Base-by-base conservation (phyloP, 2,888 invertebrate species). In the Campoplex nolae region DNA sequence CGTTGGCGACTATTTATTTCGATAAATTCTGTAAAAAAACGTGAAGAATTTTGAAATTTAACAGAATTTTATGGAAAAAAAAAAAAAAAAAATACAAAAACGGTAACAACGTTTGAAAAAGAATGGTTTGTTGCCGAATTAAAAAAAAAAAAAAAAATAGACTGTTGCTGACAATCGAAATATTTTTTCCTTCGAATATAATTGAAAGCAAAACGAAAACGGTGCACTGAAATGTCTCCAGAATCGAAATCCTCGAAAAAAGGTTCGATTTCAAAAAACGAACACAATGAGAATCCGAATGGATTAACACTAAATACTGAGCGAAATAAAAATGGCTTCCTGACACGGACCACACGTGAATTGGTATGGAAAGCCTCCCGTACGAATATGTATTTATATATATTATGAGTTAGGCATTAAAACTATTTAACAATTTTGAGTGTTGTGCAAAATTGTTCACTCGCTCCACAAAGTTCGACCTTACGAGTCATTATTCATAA, bases 391-490 rank as follows among this genome's bases (percentile, higher is more conserved):
- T 67, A 70, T 73, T 54, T 18, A 11, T 23, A 74, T 56, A 58
- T 28, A 23, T 58, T 58, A 77, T 86, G 48, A 68, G 87, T 78
- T 79, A 65, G 83, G 83, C 75, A 58, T 83, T 76, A 83, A 71
- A 85, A 87, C 85, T 86, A 81, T 86, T 78, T 70, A 86, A 86
- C 86, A 86, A 86, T 84, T 86, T 86, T 84, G 77, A 86, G 84
- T 84, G 74, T 77, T 32, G 84, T 84, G 81, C 86, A 86, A 86
- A 86, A 86, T 86, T 86, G 86, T 86, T 73, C 73, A 73, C 77
- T 84, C 80, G 77, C 65, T 77, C 71, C 73, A 62, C 71, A 51
- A 73, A 45, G 45, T 74, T 84, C 7, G 56, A 68, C 76, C 70
- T 28, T 76, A 70, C 38, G 48, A 54, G 32, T 56, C 71, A 35